Evolutionary conservation across 2,113 vertebrate species (phyloP).

Genomic region (Phalacrocorax brasilianus): DNA sequence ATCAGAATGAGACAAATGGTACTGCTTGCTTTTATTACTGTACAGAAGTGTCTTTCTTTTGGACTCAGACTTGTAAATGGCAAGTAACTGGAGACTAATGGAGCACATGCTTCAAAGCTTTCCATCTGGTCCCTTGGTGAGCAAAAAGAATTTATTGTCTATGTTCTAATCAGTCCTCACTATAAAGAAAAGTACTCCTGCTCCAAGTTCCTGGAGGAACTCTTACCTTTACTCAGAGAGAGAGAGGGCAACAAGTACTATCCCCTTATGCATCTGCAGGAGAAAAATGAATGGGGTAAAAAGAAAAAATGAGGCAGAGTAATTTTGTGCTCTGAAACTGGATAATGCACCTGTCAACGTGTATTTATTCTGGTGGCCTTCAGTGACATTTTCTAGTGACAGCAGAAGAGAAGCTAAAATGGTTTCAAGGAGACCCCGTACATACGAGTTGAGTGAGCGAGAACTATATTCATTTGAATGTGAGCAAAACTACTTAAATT

Average conservation of each 20-base stretch:
- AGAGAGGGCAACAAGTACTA: not conserved
- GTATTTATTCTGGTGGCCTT: constrained; percentile 34
- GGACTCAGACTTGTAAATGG: constrained; percentile 8
- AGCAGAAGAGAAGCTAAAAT: constrained; percentile 9
- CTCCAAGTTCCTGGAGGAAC: not conserved
- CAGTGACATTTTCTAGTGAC: not conserved
- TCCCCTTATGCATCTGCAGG: not conserved
- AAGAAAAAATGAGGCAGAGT: not conserved
- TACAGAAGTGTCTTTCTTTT: constrained; percentile 3
- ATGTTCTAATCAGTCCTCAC: constrained; percentile 2
- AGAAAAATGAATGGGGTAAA: not conserved
- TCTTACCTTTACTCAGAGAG: not conserved
- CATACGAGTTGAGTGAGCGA: not conserved
- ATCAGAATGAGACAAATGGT: constrained; percentile 6
- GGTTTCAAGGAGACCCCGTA: not conserved
- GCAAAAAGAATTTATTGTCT: not conserved
- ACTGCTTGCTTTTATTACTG: constrained; percentile 23
- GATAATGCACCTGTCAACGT: not conserved
- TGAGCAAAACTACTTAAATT: constrained; percentile 41
- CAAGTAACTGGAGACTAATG: constrained; percentile 7
- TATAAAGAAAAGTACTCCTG: constrained; percentile 1
- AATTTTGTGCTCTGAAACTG: constrained; percentile 17
- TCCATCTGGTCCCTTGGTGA: not conserved
- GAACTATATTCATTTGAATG: constrained; percentile 26
- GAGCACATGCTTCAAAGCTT: constrained; percentile 13